Conservation (phyloP, 2,888 invertebrate genomes). For the Meandrusa payeni region DNA sequence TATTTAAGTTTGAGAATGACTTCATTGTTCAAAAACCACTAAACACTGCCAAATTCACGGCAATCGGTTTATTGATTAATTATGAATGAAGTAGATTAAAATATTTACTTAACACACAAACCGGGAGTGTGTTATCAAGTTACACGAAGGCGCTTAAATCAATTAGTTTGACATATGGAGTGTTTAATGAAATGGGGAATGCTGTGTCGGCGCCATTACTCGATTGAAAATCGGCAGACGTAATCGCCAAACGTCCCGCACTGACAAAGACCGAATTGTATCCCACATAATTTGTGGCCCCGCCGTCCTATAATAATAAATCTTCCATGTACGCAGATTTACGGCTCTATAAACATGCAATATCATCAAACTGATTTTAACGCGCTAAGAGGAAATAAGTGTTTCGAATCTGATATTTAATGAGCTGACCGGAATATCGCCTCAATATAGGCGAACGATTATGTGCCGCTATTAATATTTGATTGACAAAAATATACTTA, state of each 20-base stretch:
- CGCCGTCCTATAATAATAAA: slow-evolving; percentile 62
- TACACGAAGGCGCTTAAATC: background rate
- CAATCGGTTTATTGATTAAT: no score
- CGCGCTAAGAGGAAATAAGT: slow-evolving; percentile 32
- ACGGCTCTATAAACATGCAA: slow-evolving; percentile 68
- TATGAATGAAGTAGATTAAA: no score
- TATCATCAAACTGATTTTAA: slow-evolving; percentile 61
- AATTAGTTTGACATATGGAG: background rate
- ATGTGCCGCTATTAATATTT: slow-evolving; percentile 1
- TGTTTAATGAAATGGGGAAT: slow-evolving; percentile 2
- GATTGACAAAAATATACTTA: background rate
- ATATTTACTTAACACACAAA: no score
- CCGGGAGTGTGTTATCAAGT: no score
- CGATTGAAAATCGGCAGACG: slow-evolving; percentile 5
- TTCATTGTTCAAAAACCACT: no score
- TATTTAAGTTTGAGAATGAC: no score
- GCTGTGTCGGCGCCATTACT: slow-evolving; percentile 4
- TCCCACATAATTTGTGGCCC: slow-evolving; percentile 54
- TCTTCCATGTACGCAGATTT: slow-evolving; percentile 61
- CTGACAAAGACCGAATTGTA: slow-evolving; percentile 48
- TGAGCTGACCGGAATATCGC: slow-evolving; percentile 32
- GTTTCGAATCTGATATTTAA: slow-evolving; percentile 35
- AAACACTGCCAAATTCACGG: no score
- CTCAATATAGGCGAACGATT: slow-evolving; percentile 5
- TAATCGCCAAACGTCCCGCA: slow-evolving; percentile 16